Evolutionary conservation across 2,888 invertebrate genomes (phyloP), one percentile per base, ranked within the genome.

Genomic region (Blera fallax): DNA sequence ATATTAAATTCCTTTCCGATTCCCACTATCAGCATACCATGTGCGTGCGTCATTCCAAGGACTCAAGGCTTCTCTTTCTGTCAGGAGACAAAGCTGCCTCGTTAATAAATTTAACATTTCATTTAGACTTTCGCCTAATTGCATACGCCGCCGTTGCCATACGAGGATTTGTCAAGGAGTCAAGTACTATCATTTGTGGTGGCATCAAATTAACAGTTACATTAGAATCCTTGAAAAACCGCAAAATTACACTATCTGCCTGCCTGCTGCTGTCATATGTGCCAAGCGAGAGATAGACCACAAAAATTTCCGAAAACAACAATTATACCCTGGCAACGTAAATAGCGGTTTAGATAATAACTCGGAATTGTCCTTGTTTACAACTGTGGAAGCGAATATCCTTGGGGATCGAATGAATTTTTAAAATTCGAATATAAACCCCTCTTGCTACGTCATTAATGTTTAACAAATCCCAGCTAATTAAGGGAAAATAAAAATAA

Each of bases 91-190:
- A 85, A 81, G 81, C 60, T 60, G 70, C 52, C 65, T 85, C 85
- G 85, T 85, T 85, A 85, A 85, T 77, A 85, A 81, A 85, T 77
- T 85, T 81, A 85, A 67, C 81, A 85, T 81, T 81, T 85, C 85
- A 85, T 85, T 85, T 73, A 69, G 80, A 29, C 45, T 52, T 32
- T 18, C 24, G 16, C 56, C 56, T 76, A 80, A 84, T 84, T 85
- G 58, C 65, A 54, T 32, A 52, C 52, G 45, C 18, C 27, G 62
- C 69, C 27, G 62, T 64, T 74, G 82, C 18, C 78, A 73, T 58
- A n/a, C n/a, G n/a, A n/a, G n/a, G n/a, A 81, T 85, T 80, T 81
- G 81, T 76, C 72, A 76, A 50, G 72, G 29, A 85, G 72, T 83
- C 82, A 82, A 82, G 82, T 72, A 82, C 84, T 84, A 84, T 84